Evolutionary conservation across 2,888 invertebrate species (phyloP), one percentile per base, ranked within the genome.

Genomic region (Osedax fenrisi): DNA sequence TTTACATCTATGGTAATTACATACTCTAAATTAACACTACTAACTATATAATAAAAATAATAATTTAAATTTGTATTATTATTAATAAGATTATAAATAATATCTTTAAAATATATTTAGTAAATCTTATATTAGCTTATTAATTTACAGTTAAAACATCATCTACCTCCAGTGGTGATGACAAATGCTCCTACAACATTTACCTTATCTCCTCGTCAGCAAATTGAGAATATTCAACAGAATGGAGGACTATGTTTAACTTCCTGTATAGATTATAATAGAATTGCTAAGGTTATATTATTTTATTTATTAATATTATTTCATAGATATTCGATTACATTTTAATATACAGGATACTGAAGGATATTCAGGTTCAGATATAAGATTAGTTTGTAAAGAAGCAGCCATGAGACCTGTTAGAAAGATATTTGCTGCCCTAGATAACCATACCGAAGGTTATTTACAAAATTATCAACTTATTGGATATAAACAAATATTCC

Each of bases 321-420:
- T n/a, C n/a, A n/a, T n/a, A n/a, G n/a, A n/a, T n/a, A n/a, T 67
- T 27, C n/a, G n/a, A n/a, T n/a, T n/a, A n/a, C n/a, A n/a, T n/a
- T n/a, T n/a, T n/a, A n/a, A n/a, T n/a, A n/a, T n/a, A n/a, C n/a
- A 87, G 87, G 82, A 82, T 78, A 91, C 91, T 0, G 88, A 89
- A 17, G 89, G 90, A 2, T 94, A 92, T 82, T 92, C 94, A 0
- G 92, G 93, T 0, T 91, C 92, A 13, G 95, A 95, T 82, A 88
- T 95, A 70, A 90, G 90, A 80, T 85, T 91, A 78, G 89, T 92
- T 27, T 92, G 92, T 82, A 94, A 94, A 84, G 93, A 94, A 86
- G 90, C 92, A 0, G 89, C 90, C 75, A 93, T 95, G 92, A 86
- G 87, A 26, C 88, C 89, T 26, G 87, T 93, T 25, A 87, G 92